A percentile compares a stretch with the other conserved stretches of the same genome.
phyloP scores from a whole-genome alignment of 2,888 invertebrate species.

The Pyrgus malvae region DNA sequence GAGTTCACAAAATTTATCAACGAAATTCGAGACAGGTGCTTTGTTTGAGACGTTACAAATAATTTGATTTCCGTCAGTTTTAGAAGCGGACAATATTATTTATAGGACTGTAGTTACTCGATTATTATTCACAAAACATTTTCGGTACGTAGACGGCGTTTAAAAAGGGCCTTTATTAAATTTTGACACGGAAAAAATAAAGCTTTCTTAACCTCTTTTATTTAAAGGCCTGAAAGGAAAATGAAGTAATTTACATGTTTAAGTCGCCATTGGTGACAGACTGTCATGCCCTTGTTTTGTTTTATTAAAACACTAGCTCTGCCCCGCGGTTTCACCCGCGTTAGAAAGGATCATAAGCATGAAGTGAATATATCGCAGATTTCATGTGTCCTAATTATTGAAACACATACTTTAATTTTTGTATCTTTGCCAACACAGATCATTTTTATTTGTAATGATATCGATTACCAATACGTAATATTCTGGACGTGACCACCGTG shows the following conservation, averaged over 20 bases:
- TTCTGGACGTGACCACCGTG: too few relatives aligned
- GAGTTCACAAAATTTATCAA: conserved; percentile 22
- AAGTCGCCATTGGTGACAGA: conserved; percentile 6
- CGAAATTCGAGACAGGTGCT: conserved; percentile 31
- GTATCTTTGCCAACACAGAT: too few relatives aligned
- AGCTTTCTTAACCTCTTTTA: conserved; percentile 23
- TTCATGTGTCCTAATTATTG: too few relatives aligned
- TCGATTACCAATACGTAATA: too few relatives aligned
- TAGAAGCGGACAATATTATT: conserved; percentile 22
- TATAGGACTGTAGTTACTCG: conserved; percentile 28
- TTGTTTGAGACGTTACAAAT: conserved; percentile 30
- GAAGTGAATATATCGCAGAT: too few relatives aligned
- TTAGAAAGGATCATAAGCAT: too few relatives aligned
- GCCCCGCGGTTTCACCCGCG: too few relatives aligned
- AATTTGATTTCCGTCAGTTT: conserved; percentile 32
- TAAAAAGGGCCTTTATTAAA: conserved; percentile 24
- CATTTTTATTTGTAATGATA: too few relatives aligned
- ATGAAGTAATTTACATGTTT: conserved; percentile 20
- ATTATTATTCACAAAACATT: conserved; percentile 43
- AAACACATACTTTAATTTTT: too few relatives aligned
- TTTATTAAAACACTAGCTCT: conserved; percentile 1
- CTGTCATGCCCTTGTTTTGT: conserved; percentile 1
- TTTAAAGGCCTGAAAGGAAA: conserved; percentile 20
- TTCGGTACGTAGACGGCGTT: conserved; percentile 26
- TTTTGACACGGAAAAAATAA: conserved; percentile 30